These are phyloP conservation scores for Acanthosepion lycidas DNA, from an alignment of 2,888 invertebrate species.

Conservation along the genomic window DNA sequence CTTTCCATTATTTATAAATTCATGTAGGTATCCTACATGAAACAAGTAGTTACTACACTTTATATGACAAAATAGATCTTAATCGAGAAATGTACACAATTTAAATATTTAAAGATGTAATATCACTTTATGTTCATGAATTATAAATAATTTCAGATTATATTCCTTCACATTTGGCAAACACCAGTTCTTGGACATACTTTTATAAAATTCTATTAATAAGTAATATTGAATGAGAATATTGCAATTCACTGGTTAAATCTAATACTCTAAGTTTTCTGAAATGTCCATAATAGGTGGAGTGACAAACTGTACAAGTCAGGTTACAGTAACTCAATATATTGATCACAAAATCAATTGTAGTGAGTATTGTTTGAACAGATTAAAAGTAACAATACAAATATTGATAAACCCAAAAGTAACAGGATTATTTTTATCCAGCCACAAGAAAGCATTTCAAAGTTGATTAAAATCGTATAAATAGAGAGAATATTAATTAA, in stretches of 20 bases:
- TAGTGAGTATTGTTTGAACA: conserved; percentile 2
- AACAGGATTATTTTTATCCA: conserved; percentile 18
- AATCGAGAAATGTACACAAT: neutral
- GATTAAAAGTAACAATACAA: conserved; percentile 8
- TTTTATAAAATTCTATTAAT: neutral
- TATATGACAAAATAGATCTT: neutral
- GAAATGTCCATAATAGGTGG: neutral
- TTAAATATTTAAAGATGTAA: neutral
- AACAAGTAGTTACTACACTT: neutral
- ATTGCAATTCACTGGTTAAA: neutral
- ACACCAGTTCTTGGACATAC: neutral
- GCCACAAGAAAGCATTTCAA: neutral
- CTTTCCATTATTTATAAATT: neutral
- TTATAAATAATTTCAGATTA: neutral
- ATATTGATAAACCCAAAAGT: conserved; percentile 23
- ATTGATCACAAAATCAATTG: neutral
- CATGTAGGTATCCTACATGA: neutral
- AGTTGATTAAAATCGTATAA: conserved; percentile 9
- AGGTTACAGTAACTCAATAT: neutral
- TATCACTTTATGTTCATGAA: neutral
- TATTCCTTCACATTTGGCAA: neutral
- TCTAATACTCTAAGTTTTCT: neutral
- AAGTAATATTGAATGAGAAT: neutral
- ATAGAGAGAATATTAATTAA: conserved; percentile 33
- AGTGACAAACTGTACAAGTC: neutral